Base-by-base conservation (phyloP, 2,113 vertebrate species). In the Prunella fulvescens region DNA sequence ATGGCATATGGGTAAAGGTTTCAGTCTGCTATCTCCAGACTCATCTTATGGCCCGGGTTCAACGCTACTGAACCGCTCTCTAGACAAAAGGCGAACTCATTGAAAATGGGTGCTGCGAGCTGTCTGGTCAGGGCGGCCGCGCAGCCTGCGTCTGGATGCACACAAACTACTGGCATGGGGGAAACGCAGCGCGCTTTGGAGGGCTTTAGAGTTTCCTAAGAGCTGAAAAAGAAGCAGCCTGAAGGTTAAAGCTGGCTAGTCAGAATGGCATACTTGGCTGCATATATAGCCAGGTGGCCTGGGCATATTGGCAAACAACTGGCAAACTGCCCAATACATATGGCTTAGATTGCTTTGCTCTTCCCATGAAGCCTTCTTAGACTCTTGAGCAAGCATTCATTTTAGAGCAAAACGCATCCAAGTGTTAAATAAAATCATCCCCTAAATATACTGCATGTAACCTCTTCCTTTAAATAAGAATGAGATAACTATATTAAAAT, bases 281-380 rank as follows among this genome's bases (percentile, higher is more conserved):
- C 97, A 90, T 95, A 97, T 96, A 91, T 85, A 98, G 98, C 98
- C 99, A 99, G 99, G 99, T 99, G 99, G 98, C 98, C 98, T 98
- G 98, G 98, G 98, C 98, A 98, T 98, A 98, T 98, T 99, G 98
- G 98, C 98, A 98, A 98, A 98, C 98, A 98, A 97, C 98, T 99
- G 98, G 98, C 98, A 98, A 97, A 70, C 94, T 98, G 98, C 99
- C 98, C 98, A 97, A 98, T 98, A 98, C 99, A 99, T 99, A 99
- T 99, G 99, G 99, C 98, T 98, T 96, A 96, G 98, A 98, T 98
- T 97, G 97, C 98, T 98, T 97, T 97, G 97, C 97, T 98, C 97
- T 98, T 98, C 98, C 98, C 98, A 98, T 97, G 96, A 98, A 98
- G 97, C 98, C 98, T 98, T 98, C 98, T 97, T 97, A 98, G 98